Conservation (phyloP, 2,113 vertebrate species). For the Eublepharis macularius region DNA sequence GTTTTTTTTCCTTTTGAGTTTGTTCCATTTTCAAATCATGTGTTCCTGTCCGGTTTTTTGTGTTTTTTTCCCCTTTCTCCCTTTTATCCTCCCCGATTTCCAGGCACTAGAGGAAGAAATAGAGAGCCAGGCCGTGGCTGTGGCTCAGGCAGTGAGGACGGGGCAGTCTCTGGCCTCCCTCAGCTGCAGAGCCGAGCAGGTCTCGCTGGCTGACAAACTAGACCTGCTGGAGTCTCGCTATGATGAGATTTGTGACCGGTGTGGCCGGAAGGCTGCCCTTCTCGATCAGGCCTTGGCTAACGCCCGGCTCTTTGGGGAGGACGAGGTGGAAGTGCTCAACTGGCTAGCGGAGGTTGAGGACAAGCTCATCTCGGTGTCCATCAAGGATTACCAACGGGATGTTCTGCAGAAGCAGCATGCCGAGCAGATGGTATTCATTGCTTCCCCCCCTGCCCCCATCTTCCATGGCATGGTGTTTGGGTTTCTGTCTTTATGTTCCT, state of each 20-base stretch:
- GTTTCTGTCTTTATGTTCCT: slow-evolving; percentile 19
- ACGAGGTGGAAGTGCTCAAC: slow-evolving; percentile 99
- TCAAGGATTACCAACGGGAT: slow-evolving; percentile 91
- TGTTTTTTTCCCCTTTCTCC: slow-evolving; percentile 71
- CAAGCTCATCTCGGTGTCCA: slow-evolving; percentile 86
- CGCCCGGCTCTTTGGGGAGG: slow-evolving; percentile 96
- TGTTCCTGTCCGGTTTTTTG: slow-evolving; percentile 76
- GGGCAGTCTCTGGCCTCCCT: slow-evolving; percentile 86
- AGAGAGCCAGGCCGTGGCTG: slow-evolving; percentile 78
- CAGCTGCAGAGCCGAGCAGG: slow-evolving; percentile 82
- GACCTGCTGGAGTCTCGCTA: slow-evolving; percentile 83
- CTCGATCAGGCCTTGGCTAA: slow-evolving; percentile 93
- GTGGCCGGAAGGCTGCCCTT: slow-evolving; percentile 84
- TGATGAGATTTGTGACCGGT: slow-evolving; percentile 84
- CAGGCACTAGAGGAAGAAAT: slow-evolving; percentile 93
- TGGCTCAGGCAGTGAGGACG: slow-evolving; percentile 81
- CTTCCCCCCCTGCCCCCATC: slow-evolving; percentile 51
- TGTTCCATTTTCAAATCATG: slow-evolving; percentile 28
- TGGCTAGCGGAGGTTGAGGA: slow-evolving; percentile 98
- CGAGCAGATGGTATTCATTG: slow-evolving; percentile 87
- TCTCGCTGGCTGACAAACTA: slow-evolving; percentile 85
- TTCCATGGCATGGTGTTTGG: slow-evolving; percentile 52
- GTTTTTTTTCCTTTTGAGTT: slow-evolving; percentile 23
- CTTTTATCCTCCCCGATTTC: slow-evolving; percentile 67
- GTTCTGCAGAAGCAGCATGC: slow-evolving; percentile 91